Evolutionary conservation across 2,113 vertebrate species (phyloP), one percentile per base, ranked within the genome.

Genomic region (Urocynchramus pylzowi): DNA sequence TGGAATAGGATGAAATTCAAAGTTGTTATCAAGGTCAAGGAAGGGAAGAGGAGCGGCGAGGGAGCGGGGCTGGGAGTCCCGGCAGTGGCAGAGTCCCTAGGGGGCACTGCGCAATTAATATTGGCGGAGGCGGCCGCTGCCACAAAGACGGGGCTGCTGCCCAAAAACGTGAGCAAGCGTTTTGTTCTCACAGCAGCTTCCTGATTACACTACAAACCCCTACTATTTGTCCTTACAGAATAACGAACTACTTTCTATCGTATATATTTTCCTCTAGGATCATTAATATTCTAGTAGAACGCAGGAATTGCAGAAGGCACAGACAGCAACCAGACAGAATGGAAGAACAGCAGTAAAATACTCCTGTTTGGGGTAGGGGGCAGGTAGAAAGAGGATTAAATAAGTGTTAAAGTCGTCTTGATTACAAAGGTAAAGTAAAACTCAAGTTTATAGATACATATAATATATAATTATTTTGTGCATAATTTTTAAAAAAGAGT

Each of bases 101-200:
- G 95, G 98, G 97, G 98, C 98, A 98, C 93, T 95, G 92, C 96
- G 74, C 87, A 96, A 93, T 97, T 97, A 95, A 69, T 86, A 97
- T 97, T 71, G 69, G 94, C 83, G 91, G 78, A 90, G 53, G 74
- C 91, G 7, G 86, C 79, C 92, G 8, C 88, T 47, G 96, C 91
- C 97, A 88, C 97, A 60, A n/a, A 91, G 74, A 21, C 50, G 2
- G 52, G 41, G 86, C 96, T 18, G 90, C 95, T 76, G 57, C 73
- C 42, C 91, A 83, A 77, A 39, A 90, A n/a, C 56, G 59, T 20
- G n/a, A 89, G 94, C 89, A 47, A 91, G 94, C 88, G 45, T 7
- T 76, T 27, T 74, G 87, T 91, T 92, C 74, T 33, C 71, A 6
- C 70, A 70, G 91, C 91, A 86, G 94, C 96, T 65, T 83, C 91